Percentiles rank a stretch among this genome's conserved stretches.
Evolutionary conservation across 2,888 invertebrate species (phyloP).

Genomic region (Hirtodrosophila cameraria): DNA sequence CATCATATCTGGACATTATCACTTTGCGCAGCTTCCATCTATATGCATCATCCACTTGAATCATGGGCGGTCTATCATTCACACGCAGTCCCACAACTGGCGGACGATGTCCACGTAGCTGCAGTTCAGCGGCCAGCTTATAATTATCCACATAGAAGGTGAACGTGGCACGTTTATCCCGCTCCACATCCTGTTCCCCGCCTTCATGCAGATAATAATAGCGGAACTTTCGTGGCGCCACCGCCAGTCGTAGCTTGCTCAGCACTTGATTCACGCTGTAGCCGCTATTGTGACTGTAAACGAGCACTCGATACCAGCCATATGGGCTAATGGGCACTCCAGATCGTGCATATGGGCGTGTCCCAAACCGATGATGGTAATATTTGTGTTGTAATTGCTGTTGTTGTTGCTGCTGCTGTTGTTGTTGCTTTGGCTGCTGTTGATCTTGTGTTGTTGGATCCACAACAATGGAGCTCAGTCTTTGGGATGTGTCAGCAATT

Average conservation of each 20-base stretch:
- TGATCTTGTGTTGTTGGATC: not conserved
- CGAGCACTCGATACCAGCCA: conserved; percentile 62
- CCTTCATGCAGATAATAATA: conserved; percentile 42
- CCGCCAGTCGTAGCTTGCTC: conserved; percentile 12
- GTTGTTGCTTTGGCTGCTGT: not conserved
- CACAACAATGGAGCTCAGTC: conserved; percentile 6
- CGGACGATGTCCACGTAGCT: conserved; percentile 10
- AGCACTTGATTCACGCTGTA: conserved; percentile 17
- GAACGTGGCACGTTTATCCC: conserved; percentile 34
- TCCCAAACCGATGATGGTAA: not conserved
- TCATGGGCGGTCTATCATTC: conserved; percentile 33
- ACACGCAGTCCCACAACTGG: conserved; percentile 30
- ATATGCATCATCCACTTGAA: conserved; percentile 28
- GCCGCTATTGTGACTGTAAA: conserved; percentile 30
- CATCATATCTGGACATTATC: conserved; percentile 41
- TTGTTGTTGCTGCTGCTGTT: not conserved
- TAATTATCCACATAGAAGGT: conserved; percentile 56
- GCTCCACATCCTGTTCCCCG: conserved; percentile 38
- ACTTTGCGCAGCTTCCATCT: conserved; percentile 20
- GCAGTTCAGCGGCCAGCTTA: conserved; percentile 35
- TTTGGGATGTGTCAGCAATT: not conserved
- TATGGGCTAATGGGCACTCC: conserved; percentile 45
- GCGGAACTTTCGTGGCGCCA: conserved; percentile 28
- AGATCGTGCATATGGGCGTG: not conserved
- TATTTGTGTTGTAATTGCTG: not conserved